These are phyloP conservation scores for Hydropotes inermis DNA, from an alignment of 2,113 vertebrate genomes.

Conservation along the genomic window DNA sequence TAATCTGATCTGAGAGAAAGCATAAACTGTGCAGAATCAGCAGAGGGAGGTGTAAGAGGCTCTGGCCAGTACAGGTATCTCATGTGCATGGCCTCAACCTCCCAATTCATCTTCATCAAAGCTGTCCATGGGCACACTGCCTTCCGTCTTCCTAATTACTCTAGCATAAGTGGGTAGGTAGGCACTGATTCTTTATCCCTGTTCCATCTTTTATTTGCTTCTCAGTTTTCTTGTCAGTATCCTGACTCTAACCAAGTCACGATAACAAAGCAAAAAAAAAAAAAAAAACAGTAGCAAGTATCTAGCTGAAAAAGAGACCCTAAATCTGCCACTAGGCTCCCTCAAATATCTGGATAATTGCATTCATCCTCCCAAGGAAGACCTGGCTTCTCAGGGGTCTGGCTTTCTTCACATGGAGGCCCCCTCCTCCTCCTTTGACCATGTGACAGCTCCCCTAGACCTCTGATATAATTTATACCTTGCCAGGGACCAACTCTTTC, in stretches of 20 bases:
- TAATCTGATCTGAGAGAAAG: background rate
- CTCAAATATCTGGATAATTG: conserved; percentile 41
- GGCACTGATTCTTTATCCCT: background rate
- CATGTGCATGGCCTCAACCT: background rate
- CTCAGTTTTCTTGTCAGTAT: background rate
- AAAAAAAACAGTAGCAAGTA: background rate
- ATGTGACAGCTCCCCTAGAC: conserved; percentile 56
- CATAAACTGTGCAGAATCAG: background rate
- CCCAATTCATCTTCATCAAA: background rate
- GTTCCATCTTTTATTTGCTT: background rate
- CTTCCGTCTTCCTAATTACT: background rate
- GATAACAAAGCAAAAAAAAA: conserved; percentile 9
- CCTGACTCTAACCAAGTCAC: background rate
- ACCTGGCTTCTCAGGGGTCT: conserved; percentile 51
- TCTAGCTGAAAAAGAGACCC: conserved; percentile 19
- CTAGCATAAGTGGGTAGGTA: background rate
- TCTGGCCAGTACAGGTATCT: background rate
- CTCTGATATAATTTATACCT: conserved; percentile 73
- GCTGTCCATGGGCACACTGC: background rate
- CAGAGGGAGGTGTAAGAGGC: background rate
- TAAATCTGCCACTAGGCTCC: background rate
- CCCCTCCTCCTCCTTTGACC: conserved; percentile 46
- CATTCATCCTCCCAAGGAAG: conserved; percentile 1
- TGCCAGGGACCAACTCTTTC: conserved; percentile 72
- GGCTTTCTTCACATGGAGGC: conserved; percentile 48